Conservation (phyloP, 2,113 vertebrate species). For the Rattus norvegicus region GRCr8 NC_086032.1:39214501-39215000, state of each 20-base stretch:
- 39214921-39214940: background rate
- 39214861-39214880: background rate
- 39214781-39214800: constrained; percentile 26
- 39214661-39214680: background rate
- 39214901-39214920: background rate
- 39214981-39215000: constrained; percentile 29
- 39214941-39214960: background rate
- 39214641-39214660: background rate
- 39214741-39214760: background rate
- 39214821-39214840: background rate
- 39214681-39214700: background rate
- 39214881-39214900: background rate
- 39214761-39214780: background rate
- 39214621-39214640: background rate
- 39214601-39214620: background rate
- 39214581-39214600: background rate
- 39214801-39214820: constrained; percentile 17
- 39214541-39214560: background rate
- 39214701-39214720: background rate
- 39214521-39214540: constrained; percentile 17
- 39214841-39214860: background rate
- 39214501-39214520: background rate
- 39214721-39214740: background rate
- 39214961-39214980: background rate
- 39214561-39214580: background rate